Evolutionary conservation across 2,888 invertebrate species (phyloP).

Genomic region (Plagodis dolabraria): DNA sequence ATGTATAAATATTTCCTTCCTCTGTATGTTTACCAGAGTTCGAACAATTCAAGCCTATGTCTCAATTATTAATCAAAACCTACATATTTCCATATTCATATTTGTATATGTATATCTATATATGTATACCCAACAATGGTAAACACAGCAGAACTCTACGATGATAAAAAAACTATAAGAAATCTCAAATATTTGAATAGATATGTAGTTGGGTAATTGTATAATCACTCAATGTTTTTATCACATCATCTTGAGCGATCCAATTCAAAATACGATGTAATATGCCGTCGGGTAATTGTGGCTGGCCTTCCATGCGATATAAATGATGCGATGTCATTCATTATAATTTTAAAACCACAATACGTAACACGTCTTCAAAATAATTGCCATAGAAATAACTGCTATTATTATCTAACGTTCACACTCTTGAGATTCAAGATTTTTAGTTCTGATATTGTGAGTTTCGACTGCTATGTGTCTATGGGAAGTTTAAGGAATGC

Average conservation of each 20-base stretch:
- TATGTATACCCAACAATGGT: no score
- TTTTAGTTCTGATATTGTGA: slow-evolving; percentile 5
- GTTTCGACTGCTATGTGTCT: slow-evolving; percentile 16
- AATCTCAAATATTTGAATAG: neutral
- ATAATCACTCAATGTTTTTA: slow-evolving; percentile 11
- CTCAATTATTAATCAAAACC: no score
- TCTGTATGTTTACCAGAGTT: no score
- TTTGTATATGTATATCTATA: no score
- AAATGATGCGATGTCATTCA: slow-evolving; percentile 1
- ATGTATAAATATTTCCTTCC: no score
- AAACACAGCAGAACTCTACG: neutral
- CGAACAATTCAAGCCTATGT: no score
- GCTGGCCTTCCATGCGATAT: neutral
- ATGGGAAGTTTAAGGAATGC: neutral
- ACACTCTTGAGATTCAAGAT: neutral
- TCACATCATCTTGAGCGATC: slow-evolving; percentile 3
- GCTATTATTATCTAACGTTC: slow-evolving; percentile 1
- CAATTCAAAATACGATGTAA: neutral
- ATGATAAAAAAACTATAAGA: slow-evolving; percentile 14
- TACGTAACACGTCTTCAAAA: slow-evolving; percentile 1
- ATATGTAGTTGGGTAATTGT: slow-evolving; percentile 1
- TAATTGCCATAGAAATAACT: neutral
- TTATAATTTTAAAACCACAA: slow-evolving; percentile 1
- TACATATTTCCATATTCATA: no score
- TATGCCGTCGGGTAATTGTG: slow-evolving; percentile 8